Percentiles rank a stretch among this genome's conserved stretches.
Conservation (phyloP, 2,888 invertebrate species). For the Serrognathus titanus region DNA sequence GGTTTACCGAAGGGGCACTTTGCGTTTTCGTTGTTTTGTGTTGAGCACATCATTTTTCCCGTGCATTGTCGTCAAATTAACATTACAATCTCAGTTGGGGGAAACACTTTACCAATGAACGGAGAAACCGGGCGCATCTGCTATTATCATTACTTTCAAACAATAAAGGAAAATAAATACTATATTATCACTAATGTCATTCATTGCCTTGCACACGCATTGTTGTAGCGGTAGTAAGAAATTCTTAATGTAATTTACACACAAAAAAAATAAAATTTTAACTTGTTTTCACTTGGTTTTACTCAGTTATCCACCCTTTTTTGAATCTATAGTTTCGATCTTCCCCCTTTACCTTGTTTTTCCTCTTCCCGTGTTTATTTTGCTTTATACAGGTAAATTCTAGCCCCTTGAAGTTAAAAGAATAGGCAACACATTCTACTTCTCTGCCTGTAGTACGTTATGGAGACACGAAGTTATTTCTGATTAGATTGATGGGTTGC, state of each 20-base stretch:
- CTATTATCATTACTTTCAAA: background rate
- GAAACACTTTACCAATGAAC: too few species aligned
- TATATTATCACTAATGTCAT: constrained; percentile 22
- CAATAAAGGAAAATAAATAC: constrained; percentile 1
- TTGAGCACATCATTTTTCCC: constrained; percentile 9
- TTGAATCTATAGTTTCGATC: too few species aligned
- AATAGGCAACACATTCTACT: too few species aligned
- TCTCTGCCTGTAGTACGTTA: too few species aligned
- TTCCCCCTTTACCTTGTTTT: background rate
- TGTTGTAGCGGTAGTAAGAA: constrained; percentile 24
- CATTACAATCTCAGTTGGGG: too few species aligned
- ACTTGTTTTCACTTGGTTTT: constrained; percentile 1
- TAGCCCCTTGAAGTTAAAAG: too few species aligned
- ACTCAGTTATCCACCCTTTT: too few species aligned
- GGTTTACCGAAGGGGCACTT: background rate
- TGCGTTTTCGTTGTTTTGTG: constrained; percentile 1
- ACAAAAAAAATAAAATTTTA: constrained; percentile 20
- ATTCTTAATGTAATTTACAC: constrained; percentile 34
- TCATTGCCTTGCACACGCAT: constrained; percentile 25
- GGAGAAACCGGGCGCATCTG: too few species aligned
- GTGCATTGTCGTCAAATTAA: background rate
- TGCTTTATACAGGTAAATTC: too few species aligned
- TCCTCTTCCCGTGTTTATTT: background rate
- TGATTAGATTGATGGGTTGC: too few species aligned
- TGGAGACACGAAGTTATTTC: too few species aligned